Conservation (phyloP, 2,797 vertebrate species). For the Neosilurus hyrtlii region DNA sequence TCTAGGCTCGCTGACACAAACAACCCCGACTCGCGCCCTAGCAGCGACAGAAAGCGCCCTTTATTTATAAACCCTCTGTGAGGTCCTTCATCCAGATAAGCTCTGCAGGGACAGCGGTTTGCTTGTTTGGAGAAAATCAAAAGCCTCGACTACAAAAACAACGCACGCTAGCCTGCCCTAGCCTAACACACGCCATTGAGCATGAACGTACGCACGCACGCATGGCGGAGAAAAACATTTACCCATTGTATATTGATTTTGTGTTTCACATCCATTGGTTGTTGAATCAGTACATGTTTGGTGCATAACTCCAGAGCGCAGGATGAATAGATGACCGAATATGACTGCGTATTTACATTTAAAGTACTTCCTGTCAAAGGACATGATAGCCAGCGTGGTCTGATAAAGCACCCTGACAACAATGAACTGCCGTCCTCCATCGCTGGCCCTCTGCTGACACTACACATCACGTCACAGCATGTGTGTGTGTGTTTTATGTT, state of each 20-base stretch:
- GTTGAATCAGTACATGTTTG: background rate
- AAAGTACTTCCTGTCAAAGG: conserved; percentile 8
- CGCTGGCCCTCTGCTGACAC: conserved; percentile 9
- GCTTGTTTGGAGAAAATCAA: conserved; percentile 47
- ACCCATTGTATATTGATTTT: background rate
- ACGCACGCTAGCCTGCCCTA: background rate
- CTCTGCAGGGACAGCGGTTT: conserved; percentile 34
- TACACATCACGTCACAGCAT: conserved; percentile 37
- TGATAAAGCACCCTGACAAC: conserved; percentile 30
- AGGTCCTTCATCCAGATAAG: conserved; percentile 49
- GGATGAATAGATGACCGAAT: background rate
- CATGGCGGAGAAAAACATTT: background rate
- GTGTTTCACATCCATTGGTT: background rate
- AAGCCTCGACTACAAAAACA: background rate
- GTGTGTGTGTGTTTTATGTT: conserved; percentile 27
- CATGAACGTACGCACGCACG: background rate
- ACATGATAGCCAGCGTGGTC: conserved; percentile 7
- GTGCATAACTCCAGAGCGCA: background rate
- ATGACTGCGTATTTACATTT: conserved; percentile 21
- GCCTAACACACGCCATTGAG: background rate
- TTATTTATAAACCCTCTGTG: conserved; percentile 47
- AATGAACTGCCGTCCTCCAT: conserved; percentile 21
- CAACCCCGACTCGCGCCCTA: conserved; percentile 38
- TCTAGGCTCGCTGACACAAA: conserved; percentile 50
- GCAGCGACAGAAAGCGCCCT: conserved; percentile 43